Base-by-base conservation (phyloP, 2,113 vertebrate species). In the Salvelinus sp. region DNA sequence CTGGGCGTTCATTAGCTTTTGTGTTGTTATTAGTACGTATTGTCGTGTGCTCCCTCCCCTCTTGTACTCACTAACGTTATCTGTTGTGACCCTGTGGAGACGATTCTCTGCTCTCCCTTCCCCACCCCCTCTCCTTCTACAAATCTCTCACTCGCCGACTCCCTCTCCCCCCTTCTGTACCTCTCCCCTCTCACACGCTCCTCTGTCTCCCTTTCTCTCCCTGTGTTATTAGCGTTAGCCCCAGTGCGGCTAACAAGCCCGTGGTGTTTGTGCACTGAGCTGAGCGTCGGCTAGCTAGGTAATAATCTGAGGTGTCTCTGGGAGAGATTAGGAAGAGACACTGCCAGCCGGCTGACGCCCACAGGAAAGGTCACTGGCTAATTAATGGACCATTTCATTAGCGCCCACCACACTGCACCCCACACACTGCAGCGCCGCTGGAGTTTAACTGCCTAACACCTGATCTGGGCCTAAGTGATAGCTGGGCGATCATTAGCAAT, bases 301-400 rank as follows among this genome's bases (percentile, higher is more conserved):
- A 84, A 87, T 75, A 44, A 44, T 44, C 73, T 82, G 79, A 68
- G 50, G 60, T 30, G 82, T 74, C 70, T 68, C 30, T n/a, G 22
- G 76, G 68, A 82, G 68, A 68, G 38, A 12, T 12, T 44, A 10
- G 73, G 47, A 70, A n/a, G 58, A 62, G 64, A 60, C 12, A 27
- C 7, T 18, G 44, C 38, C 38, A 44, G 10, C 70, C 38, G 38
- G 38, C 38, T 70, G 44, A 48, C 28, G 68, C 57, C 58, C 68
- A 77, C 47, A 79, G 77, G 80, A 85, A 44, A 88, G 80, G 79
- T 87, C 64, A 0, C 12, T n/a, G 33, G 76, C 73, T 79, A 78
- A 85, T 84, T 25, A 76, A 75, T 69, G 75, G 69, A 38, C 69
- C 54, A 76, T 83, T 84, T 85, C 76, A 81, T 83, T 70, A 76